Evolutionary conservation across 2,113 vertebrate genomes (phyloP).

Genomic region (Spizaetus ornatus): DNA sequence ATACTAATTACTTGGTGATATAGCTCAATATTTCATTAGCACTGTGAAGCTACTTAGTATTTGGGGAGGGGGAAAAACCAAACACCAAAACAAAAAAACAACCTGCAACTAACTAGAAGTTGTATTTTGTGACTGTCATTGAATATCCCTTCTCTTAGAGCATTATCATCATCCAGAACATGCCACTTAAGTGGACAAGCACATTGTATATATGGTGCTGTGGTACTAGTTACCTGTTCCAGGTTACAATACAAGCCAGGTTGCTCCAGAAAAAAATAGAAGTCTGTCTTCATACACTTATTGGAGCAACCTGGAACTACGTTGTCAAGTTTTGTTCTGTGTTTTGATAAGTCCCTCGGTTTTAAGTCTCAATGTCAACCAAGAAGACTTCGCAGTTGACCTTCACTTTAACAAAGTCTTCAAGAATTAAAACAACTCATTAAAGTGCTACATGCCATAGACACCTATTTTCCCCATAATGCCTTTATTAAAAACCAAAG

Average conservation of each 20-base stretch:
- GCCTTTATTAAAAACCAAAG: neutral
- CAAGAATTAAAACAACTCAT: neutral
- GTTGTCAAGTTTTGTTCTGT: neutral
- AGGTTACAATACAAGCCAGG: neutral
- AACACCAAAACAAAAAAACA: neutral
- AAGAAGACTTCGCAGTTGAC: neutral
- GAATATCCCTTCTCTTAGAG: neutral
- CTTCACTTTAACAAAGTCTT: neutral
- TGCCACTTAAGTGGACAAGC: neutral
- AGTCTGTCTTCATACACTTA: neutral
- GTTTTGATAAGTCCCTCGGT: neutral
- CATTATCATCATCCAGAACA: neutral
- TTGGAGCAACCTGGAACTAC: neutral
- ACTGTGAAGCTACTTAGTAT: neutral
- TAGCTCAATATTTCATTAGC: neutral
- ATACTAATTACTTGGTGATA: neutral
- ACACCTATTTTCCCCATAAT: neutral
- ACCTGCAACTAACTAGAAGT: neutral
- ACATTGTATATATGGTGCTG: neutral
- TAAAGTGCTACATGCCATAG: neutral
- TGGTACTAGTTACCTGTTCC: neutral
- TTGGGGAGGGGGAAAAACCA: too few relatives aligned
- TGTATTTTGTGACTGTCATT: neutral
- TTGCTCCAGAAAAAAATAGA: neutral
- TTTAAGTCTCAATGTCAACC: neutral